Base-by-base conservation (phyloP, 2,797 vertebrate species). In the Girardinus metallicus region DNA sequence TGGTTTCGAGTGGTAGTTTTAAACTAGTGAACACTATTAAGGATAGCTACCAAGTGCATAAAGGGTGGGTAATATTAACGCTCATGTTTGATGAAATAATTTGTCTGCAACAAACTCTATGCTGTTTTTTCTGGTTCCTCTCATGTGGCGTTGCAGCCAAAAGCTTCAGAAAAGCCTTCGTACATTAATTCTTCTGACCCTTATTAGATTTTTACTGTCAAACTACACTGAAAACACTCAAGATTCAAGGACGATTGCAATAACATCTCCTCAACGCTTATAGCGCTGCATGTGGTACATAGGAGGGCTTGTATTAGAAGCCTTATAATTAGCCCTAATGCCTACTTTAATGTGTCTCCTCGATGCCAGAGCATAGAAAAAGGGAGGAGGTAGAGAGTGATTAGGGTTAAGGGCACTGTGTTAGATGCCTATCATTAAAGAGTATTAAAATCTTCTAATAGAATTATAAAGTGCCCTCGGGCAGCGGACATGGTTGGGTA, bases 361-460 rank as follows among this genome's bases (percentile, higher is more conserved):
- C 80, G 81, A 74, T 84, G 71, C 81, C 80, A 86, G 31, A 49
- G 87, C 73, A 60, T 62, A 85, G 78, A 77, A 76, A 84, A 74
- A 49, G 80, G 36, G 68, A 85, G 62, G 77, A 76, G 75, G 36
- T 31, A 75, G 78, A 70, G 49, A 68, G 55, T 76, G 73, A 89
- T 86, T 84, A 76, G 81, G 86, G 86, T 85, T 86, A 87, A 87
- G 86, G 88, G 85, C 79, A 83, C 62, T 62, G 78, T 87, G 83
- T 89, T 90, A 85, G 87, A 91, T 91, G 86, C 79, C 83, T 83
- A 87, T 93, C 89, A 92, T 93, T 84, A 92, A 91, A 94, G 87
- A 89, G 88, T 94, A 94, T 93, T 93, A 85, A 88, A 90, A 89
- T 92, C 84, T 77, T 89, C 80, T 93, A 93, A 93, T 89, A 77